Conservation (phyloP, 2,113 vertebrate species). For the Semnornis frantzii region DNA sequence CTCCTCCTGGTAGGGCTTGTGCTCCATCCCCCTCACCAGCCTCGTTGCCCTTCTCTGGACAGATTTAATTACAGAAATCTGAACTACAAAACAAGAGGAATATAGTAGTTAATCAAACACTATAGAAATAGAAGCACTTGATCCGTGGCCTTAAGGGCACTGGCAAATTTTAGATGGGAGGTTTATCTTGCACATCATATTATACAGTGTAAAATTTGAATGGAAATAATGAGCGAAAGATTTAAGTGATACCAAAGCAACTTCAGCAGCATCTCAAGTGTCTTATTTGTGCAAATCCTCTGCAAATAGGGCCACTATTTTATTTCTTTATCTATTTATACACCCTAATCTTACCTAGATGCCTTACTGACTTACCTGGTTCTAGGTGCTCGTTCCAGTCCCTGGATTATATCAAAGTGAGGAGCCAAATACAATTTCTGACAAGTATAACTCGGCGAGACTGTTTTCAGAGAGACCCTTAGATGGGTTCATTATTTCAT, state of each 20-base stretch:
- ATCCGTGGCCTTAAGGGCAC: conserved; percentile 13
- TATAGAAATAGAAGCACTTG: conserved; percentile 15
- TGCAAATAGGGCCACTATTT: background rate
- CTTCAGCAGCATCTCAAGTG: background rate
- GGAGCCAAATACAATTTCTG: conserved; percentile 13
- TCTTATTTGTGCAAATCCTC: background rate
- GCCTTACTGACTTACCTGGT: background rate
- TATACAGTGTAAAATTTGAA: conserved; percentile 10
- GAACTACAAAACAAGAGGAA: background rate
- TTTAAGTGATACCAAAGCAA: background rate
- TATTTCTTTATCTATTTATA: background rate
- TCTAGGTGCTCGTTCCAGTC: background rate
- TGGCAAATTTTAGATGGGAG: background rate
- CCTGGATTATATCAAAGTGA: background rate
- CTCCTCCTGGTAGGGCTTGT: too few species aligned
- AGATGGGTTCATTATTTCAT: conserved; percentile 9
- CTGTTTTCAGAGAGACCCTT: conserved; percentile 6
- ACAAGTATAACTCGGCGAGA: background rate
- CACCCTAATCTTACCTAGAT: background rate
- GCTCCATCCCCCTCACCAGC: too few species aligned
- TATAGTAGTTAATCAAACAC: conserved; percentile 33
- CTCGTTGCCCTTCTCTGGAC: too few species aligned
- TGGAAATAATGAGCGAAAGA: background rate
- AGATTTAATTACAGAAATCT: conserved; percentile 12
- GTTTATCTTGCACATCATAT: conserved; percentile 41